Evolutionary conservation across 2,888 invertebrate species (phyloP), one percentile per base, ranked within the genome.

Genomic region (Tuta absoluta): DNA sequence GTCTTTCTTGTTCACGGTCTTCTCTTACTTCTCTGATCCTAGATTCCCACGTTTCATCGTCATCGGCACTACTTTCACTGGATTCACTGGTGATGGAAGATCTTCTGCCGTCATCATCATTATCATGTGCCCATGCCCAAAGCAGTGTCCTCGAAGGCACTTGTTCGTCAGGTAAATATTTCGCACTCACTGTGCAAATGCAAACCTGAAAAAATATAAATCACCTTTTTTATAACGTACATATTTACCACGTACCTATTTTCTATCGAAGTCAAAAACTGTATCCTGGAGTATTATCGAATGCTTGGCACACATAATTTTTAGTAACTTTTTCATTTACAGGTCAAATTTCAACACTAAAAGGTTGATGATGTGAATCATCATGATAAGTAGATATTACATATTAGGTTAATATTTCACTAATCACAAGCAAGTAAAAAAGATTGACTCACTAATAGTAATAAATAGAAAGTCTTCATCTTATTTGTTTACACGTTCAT

Each of bases 401-500:
- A 33, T 8, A 33, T 33, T 7, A n/a, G 3, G n/a, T 7, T 45
- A n/a, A 45, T 45, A n/a, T 17, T 11, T 45, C 1, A 45, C 8
- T 45, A 17, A n/a, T 45, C 45, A 45, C 2, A 45, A 17, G 2
- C 5, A n/a, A 45, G 17, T 45, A n/a, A n/a, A 45, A 10, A 45
- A 45, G 17, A n/a, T 56, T 1, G 69, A 91, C 91, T 91, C 77
- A 91, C 91, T 80, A 89, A 75, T 49, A 88, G 69, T 68, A 91
- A 75, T 71, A 87, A 75, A 75, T 85, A 77, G 71, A 81, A 78
- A 68, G 85, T 82, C 85, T 81, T 89, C 91, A 91, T 91, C 71
- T 74, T 89, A 75, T 69, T 68, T 67, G 74, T 68, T 77, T 75
- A 71, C 70, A 71, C 68, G 75, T 68, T 81, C 77, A 82, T 81